Evolutionary conservation across 2,113 vertebrate genomes (phyloP).

Genomic region (Hyaena hyaena): DNA sequence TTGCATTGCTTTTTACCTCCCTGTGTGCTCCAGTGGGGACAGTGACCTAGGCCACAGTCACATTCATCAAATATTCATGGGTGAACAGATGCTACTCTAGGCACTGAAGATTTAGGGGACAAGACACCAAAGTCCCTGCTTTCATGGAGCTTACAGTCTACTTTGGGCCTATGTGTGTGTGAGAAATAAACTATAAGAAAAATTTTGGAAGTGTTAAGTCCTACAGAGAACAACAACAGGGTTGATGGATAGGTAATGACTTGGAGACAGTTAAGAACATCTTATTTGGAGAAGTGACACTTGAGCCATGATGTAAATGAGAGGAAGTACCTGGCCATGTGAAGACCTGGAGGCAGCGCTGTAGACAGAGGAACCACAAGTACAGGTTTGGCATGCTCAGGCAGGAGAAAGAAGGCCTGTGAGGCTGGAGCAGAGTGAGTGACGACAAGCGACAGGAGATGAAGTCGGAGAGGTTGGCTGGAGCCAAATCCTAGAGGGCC

Average conservation of each 20-base stretch:
- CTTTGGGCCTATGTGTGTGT: background rate
- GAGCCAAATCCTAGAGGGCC: background rate
- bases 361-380: background rate
- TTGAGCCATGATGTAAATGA: background rate
- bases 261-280: background rate
- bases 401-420: background rate
- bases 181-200: background rate
- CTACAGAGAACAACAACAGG: background rate
- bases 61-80: background rate
- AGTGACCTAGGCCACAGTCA: background rate
- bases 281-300: background rate
- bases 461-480: background rate
- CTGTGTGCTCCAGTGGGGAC: background rate
- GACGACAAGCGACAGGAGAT: background rate
- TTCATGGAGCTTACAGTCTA: background rate
- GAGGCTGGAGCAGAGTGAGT: background rate
- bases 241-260: background rate
- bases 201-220: background rate
- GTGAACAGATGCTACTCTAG: background rate
- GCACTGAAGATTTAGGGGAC: background rate
- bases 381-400: background rate
- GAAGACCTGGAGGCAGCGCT: background rate
- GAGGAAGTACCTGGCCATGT: background rate
- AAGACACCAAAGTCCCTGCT: background rate
- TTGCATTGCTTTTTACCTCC: background rate